Conservation (phyloP, 1,140 invertebrate genomes). For the Drosophila pachea region DNA sequence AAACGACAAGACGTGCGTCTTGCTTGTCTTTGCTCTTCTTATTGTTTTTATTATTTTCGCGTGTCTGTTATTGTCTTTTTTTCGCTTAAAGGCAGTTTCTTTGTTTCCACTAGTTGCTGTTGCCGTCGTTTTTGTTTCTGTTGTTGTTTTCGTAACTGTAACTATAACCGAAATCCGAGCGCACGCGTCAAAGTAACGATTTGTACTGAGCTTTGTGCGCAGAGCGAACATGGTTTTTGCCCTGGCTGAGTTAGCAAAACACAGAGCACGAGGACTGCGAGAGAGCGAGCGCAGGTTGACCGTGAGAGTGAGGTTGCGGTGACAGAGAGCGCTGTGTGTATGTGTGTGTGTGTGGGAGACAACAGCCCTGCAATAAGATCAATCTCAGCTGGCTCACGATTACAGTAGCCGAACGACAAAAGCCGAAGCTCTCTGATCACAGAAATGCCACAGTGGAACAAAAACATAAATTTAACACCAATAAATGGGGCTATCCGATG, state of each 20-base stretch:
- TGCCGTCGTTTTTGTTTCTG: constrained; percentile 27
- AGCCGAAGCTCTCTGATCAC: constrained; percentile 17
- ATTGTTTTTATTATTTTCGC: constrained; percentile 18
- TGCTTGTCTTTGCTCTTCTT: constrained; percentile 12
- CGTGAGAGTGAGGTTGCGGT: not conserved
- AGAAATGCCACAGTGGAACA: constrained; percentile 33
- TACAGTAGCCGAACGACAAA: constrained; percentile 21
- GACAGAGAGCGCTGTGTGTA: constrained; percentile 2
- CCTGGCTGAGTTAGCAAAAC: constrained; percentile 23
- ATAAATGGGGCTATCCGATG: too few relatives aligned
- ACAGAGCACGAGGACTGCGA: constrained; percentile 11
- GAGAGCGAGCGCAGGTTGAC: not conserved
- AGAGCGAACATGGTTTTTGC: constrained; percentile 51
- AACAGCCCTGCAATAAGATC: constrained; percentile 60
- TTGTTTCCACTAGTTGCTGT: constrained; percentile 47
- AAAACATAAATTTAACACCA: not conserved
- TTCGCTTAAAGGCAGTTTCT: constrained; percentile 58
- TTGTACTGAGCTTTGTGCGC: constrained; percentile 52
- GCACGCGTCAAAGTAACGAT: constrained; percentile 60
- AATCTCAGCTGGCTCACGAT: constrained; percentile 41
- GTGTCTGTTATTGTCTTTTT: constrained; percentile 40
- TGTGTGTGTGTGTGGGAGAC: constrained; percentile 23
- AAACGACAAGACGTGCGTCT: constrained; percentile 63
- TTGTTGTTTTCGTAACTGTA: constrained; percentile 28
- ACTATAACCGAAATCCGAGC: constrained; percentile 49